These are phyloP conservation scores for Peribatodes rhomboidaria DNA, from an alignment of 2,888 invertebrate species.

Conservation along the genomic window DNA sequence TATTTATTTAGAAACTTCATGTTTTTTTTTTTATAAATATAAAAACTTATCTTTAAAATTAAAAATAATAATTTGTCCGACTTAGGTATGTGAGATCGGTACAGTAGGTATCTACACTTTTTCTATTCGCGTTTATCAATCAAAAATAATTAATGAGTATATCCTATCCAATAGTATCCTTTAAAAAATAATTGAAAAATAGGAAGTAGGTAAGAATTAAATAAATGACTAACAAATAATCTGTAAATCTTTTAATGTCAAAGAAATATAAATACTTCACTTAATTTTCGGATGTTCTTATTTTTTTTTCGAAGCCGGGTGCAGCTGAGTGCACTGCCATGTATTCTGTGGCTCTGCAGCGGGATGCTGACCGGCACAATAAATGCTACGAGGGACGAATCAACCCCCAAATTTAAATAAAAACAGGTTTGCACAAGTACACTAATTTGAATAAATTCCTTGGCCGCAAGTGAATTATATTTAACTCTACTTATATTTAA, in stretches of 20 bases:
- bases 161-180: too few relatives aligned
- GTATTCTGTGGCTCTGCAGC: constrained; percentile 30
- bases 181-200: too few relatives aligned
- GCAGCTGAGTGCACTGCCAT: constrained; percentile 5
- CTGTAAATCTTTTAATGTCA: background rate
- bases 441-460: constrained; percentile 79
- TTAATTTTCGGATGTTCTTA: too few relatives aligned
- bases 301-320: constrained; percentile 37
- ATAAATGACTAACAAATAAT: too few relatives aligned
- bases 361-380: constrained; percentile 51
- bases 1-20: too few relatives aligned
- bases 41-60: too few relatives aligned
- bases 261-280: background rate
- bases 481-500: constrained; percentile 31
- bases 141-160: too few relatives aligned
- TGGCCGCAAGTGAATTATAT: constrained; percentile 52
- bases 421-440: constrained; percentile 78
- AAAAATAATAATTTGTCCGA: too few relatives aligned
- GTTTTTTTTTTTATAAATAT: constrained; percentile 3
- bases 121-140: too few relatives aligned
- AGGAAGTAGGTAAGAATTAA: too few relatives aligned
- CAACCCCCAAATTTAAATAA: constrained; percentile 54
- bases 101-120: too few relatives aligned
- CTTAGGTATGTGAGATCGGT: too few relatives aligned
- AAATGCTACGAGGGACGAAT: constrained; percentile 49